Percentiles rank a stretch among this genome's conserved stretches.
Evolutionary conservation across 2,888 invertebrate species (phyloP).

Genomic region (Drosophila sordidula): DNA sequence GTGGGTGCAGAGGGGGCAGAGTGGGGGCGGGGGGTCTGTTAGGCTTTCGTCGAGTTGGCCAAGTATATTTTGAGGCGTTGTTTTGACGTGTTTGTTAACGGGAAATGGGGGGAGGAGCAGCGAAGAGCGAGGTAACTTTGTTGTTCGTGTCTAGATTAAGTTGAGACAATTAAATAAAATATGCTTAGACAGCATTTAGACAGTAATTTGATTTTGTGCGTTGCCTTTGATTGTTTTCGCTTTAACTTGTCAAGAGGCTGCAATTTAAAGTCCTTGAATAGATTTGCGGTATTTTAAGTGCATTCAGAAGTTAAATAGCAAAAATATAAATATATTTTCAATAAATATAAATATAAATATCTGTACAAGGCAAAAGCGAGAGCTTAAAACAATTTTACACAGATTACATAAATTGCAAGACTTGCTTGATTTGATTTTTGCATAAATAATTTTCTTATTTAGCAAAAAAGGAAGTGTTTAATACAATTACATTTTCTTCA

Average conservation of each 20-base stretch:
- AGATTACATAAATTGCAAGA: too few relatives aligned
- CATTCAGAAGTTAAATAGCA: not conserved
- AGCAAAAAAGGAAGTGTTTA: too few relatives aligned
- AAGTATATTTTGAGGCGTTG: constrained; percentile 70
- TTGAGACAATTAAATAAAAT: constrained; percentile 67
- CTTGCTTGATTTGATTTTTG: too few relatives aligned
- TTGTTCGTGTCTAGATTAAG: constrained; percentile 52
- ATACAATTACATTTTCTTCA: too few relatives aligned
- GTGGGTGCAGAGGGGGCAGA: constrained; percentile 1
- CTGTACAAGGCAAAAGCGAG: too few relatives aligned
- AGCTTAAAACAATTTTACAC: too few relatives aligned
- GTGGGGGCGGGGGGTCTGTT: constrained; percentile 14
- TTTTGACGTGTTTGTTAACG: constrained; percentile 58
- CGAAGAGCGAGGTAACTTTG: constrained; percentile 19
- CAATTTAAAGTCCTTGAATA: constrained; percentile 6
- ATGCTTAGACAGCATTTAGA: constrained; percentile 72
- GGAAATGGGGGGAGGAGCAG: constrained; percentile 1
- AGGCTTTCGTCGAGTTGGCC: constrained; percentile 31
- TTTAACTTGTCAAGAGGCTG: not conserved
- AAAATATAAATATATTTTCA: too few relatives aligned
- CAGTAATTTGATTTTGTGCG: constrained; percentile 71
- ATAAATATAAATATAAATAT: too few relatives aligned
- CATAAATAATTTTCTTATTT: too few relatives aligned
- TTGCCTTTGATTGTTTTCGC: constrained; percentile 48
- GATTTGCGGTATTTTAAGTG: constrained; percentile 3